Percentiles rank a stretch among this genome's conserved stretches.
phyloP scores from a whole-genome alignment of 2,888 invertebrate genomes.

The Pinctada fucata region DNA sequence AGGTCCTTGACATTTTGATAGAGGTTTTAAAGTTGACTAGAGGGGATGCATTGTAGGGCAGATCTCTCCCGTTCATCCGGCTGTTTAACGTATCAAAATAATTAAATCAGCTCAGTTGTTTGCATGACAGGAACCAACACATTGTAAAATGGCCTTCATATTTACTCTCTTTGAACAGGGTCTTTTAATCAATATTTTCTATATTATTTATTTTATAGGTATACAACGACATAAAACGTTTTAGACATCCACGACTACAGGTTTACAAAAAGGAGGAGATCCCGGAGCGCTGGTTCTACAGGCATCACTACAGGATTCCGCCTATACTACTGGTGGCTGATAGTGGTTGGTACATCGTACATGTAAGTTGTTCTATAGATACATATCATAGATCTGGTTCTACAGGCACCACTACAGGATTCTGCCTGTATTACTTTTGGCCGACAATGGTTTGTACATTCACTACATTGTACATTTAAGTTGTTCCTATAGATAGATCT shows the following conservation, averaged over 20 bases:
- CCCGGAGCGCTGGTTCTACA: slow-evolving; percentile 63
- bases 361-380: slow-evolving; percentile 45
- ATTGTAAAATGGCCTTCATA: too few relatives aligned
- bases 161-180: too few relatives aligned
- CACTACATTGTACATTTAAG: slow-evolving; percentile 54
- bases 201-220: slow-evolving; percentile 56
- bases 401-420: slow-evolving; percentile 59
- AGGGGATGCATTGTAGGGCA: too few relatives aligned
- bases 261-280: slow-evolving; percentile 63
- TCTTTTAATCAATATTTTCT: too few relatives aligned
- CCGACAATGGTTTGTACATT: slow-evolving; percentile 60
- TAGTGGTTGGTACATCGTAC: slow-evolving; percentile 61
- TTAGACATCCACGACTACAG: slow-evolving; percentile 45
- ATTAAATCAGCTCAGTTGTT: too few relatives aligned
- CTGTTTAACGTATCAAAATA: too few relatives aligned
- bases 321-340: slow-evolving; percentile 64
- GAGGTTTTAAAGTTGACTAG: too few relatives aligned
- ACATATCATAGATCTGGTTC: slow-evolving; percentile 64
- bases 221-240: slow-evolving; percentile 45
- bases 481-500: background rate
- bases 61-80: too few relatives aligned
- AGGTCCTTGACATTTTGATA: too few relatives aligned
- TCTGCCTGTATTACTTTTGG: slow-evolving; percentile 60
- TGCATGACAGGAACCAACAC: too few relatives aligned
- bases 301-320: slow-evolving; percentile 57